A percentile compares a stretch with the other conserved stretches of the same genome.
Evolutionary conservation across 2,888 invertebrate species (phyloP).

Genomic region (Synanthedon andrenaeformis): DNA sequence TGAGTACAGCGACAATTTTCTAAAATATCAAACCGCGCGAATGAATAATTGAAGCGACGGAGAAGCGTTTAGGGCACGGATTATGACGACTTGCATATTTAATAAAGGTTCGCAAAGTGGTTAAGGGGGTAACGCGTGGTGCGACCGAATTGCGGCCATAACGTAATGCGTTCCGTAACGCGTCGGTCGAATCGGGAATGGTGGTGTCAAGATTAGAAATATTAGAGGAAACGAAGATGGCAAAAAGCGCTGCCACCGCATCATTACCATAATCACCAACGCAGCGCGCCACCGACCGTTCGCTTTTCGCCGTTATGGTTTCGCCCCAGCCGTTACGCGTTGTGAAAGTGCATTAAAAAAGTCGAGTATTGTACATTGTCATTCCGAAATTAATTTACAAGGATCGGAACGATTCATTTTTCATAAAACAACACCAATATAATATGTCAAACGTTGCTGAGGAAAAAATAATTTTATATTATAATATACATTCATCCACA

Average conservation of each 20-base stretch:
- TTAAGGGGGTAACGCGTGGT: constrained; percentile 36
- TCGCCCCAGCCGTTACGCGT: constrained; percentile 63
- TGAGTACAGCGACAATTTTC: constrained; percentile 63
- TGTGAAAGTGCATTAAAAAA: constrained; percentile 65
- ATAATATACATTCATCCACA: too few species aligned
- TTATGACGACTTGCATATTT: constrained; percentile 68
- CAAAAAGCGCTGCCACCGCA: constrained; percentile 65
- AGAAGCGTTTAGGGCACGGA: constrained; percentile 66
- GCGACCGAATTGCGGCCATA: constrained; percentile 14
- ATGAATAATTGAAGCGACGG: constrained; percentile 65
- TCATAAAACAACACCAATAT: background rate
- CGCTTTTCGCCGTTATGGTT: constrained; percentile 40
- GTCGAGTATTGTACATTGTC: constrained; percentile 59
- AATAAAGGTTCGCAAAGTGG: constrained; percentile 54
- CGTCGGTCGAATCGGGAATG: constrained; percentile 24
- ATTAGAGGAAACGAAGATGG: constrained; percentile 52
- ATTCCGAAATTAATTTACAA: constrained; percentile 64
- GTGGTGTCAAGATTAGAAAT: constrained; percentile 40
- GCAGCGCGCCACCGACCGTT: constrained; percentile 25
- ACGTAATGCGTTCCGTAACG: background rate
- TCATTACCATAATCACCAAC: constrained; percentile 69
- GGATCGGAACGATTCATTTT: constrained; percentile 17
- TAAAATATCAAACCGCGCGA: constrained; percentile 66
- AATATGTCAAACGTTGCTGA: too few species aligned
- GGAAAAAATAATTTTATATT: too few species aligned